phyloP scores from a whole-genome alignment of 1,140 invertebrate species.

The Lasioglossum baleicum region DNA sequence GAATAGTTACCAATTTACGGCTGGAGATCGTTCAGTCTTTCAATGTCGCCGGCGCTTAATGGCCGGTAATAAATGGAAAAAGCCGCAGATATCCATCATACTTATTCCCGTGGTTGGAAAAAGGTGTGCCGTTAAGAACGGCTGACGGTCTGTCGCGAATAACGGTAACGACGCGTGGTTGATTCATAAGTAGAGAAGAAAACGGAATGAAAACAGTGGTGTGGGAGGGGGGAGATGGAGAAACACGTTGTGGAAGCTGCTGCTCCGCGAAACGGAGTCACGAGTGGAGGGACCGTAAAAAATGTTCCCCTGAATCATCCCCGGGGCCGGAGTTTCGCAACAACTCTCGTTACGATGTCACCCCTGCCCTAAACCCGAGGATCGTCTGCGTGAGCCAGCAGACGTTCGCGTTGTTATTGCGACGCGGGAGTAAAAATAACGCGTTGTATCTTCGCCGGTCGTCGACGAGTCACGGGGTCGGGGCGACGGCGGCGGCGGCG shows the following conservation, averaged over 20 bases:
- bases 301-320: slow-evolving; percentile 56
- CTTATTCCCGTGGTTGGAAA: slow-evolving; percentile 21
- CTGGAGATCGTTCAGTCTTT: too few species aligned
- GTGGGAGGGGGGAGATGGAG: background rate
- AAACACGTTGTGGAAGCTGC: slow-evolving; percentile 38
- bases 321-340: slow-evolving; percentile 56
- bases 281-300: slow-evolving; percentile 41
- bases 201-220: slow-evolving; percentile 30
- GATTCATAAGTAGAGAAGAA: slow-evolving; percentile 53
- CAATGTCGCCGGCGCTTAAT: background rate
- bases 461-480: background rate
- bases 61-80: slow-evolving; percentile 36
- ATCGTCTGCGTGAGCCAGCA: slow-evolving; percentile 48
- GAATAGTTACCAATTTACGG: background rate
- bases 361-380: slow-evolving; percentile 42
- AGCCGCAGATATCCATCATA: slow-evolving; percentile 37
- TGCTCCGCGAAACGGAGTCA: slow-evolving; percentile 18
- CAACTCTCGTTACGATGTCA: slow-evolving; percentile 63
- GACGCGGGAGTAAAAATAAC: slow-evolving; percentile 56
- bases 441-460: slow-evolving; percentile 22
- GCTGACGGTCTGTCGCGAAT: slow-evolving; percentile 45
- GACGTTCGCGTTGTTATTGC: slow-evolving; percentile 60
- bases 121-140: slow-evolving; percentile 48
- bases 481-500: background rate
- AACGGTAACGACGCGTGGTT: slow-evolving; percentile 60